These are phyloP conservation scores for Baccha elongata DNA, from an alignment of 2,888 invertebrate species.

Conservation along the genomic window DNA sequence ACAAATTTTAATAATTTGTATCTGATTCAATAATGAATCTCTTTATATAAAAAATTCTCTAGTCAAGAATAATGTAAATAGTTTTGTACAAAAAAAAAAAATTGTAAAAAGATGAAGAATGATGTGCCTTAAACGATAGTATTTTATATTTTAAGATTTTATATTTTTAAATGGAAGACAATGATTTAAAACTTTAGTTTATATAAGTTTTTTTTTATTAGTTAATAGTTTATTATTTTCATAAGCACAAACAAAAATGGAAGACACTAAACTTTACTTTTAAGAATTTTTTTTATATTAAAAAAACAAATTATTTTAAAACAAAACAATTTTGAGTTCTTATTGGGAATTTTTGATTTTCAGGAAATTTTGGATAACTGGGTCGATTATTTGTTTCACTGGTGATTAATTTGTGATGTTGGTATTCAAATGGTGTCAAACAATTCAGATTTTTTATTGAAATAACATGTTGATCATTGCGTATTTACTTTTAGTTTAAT, in stretches of 20 bases:
- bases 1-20: slow-evolving; percentile 46
- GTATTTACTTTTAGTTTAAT: too few species aligned
- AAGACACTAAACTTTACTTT: slow-evolving; percentile 80
- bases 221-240: slow-evolving; percentile 71
- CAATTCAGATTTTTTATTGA: too few species aligned
- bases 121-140: slow-evolving; percentile 78
- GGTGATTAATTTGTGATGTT: too few species aligned
- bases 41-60: slow-evolving; percentile 52
- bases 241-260: slow-evolving; percentile 76
- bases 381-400: neutral
- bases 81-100: slow-evolving; percentile 50
- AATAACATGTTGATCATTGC: too few species aligned
- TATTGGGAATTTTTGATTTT: slow-evolving; percentile 9
- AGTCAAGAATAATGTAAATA: slow-evolving; percentile 73
- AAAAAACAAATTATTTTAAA: slow-evolving; percentile 74
- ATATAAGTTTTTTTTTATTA: slow-evolving; percentile 27
- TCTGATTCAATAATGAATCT: slow-evolving; percentile 49
- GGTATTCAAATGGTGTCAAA: too few species aligned
- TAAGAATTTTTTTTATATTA: slow-evolving; percentile 72
- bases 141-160: slow-evolving; percentile 65
- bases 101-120: slow-evolving; percentile 76
- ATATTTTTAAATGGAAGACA: slow-evolving; percentile 79
- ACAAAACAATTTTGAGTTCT: slow-evolving; percentile 25
- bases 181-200: slow-evolving; percentile 79
- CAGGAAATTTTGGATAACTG: neutral